A percentile compares a stretch with the other conserved stretches of the same genome.
Evolutionary conservation across 2,888 invertebrate genomes (phyloP).

Genomic region (Papilio gigon): DNA sequence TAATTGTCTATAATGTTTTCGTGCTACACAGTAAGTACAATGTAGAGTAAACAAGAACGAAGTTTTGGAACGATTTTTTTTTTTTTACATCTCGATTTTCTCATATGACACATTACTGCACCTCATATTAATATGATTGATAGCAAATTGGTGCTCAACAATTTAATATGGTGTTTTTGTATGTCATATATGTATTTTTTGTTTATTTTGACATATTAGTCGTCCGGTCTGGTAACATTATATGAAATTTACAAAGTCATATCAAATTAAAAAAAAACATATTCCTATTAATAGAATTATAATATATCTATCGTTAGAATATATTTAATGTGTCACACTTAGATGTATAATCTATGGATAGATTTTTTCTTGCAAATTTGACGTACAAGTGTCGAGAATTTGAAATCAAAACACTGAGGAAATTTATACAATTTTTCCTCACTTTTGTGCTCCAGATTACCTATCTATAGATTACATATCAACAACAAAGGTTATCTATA

Average conservation of each 20-base stretch:
- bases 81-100: conserved; percentile 68
- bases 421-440: too few relatives aligned
- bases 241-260: neutral
- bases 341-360: too few relatives aligned
- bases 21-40: conserved; percentile 65
- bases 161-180: conserved; percentile 54
- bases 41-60: conserved; percentile 48
- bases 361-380: too few relatives aligned
- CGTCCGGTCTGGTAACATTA: too few relatives aligned
- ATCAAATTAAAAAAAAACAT: neutral
- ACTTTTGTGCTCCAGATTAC: too few relatives aligned
- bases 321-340: conserved; percentile 1
- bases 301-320: neutral
- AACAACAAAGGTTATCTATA: conserved; percentile 59
- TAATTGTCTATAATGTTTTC: conserved; percentile 59
- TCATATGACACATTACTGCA: too few relatives aligned
- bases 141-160: too few relatives aligned
- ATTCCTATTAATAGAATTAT: neutral
- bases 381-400: too few relatives aligned
- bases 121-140: too few relatives aligned
- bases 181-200: neutral
- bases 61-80: neutral
- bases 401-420: too few relatives aligned
- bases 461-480: too few relatives aligned
- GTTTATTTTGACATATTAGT: too few relatives aligned